Evolutionary conservation across 2,113 vertebrate genomes (phyloP), one percentile per base, ranked within the genome.

Genomic region (Crocuta crocuta): DNA sequence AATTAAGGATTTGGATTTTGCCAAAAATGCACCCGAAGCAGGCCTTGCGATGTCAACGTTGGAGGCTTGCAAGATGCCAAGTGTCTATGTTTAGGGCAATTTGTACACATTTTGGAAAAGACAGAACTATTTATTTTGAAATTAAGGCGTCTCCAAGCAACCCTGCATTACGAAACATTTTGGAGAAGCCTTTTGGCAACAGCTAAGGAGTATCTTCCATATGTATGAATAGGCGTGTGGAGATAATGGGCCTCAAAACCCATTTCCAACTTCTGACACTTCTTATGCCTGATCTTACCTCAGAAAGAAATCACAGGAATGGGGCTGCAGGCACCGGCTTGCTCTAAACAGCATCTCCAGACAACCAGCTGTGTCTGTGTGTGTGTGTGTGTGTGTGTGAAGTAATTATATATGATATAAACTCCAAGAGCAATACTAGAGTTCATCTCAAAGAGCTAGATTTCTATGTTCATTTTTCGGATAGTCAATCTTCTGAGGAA

Each of bases 81-180:
- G 4, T 53, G 11, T 89, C 74, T 53, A 39, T 63, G 68, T 73
- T 95, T 70, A 48, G 70, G 63, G 91, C 2, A 23, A 9, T 81
- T 84, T 95, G 66, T 88, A 65, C 12, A 96, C 83, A 89, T 94
- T 96, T 95, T 88, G 85, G 66, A 96, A 39, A 95, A 89, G 81
- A 35, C 5, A 39, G 39, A 91, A 50, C 61, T 97, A 86, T 97
- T 98, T 97, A 96, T 97, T 98, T 97, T 93, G 92, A 95, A 96
- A 70, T 92, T 19, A 58, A 74, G 35, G 31, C 63, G 96, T 97
- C 66, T 96, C 97, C 39, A 95, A 79, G 88, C 91, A 98, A 94
- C 89, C 15, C 2, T 39, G 26, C n/a, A 31, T 89, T 79, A 74
- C 26, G 91, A 97, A 96, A 82, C 78, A 81, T 71, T 96, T 97